These are phyloP conservation scores for Ctena decussata DNA, from an alignment of 2,888 invertebrate species.

Conservation along the genomic window DNA sequence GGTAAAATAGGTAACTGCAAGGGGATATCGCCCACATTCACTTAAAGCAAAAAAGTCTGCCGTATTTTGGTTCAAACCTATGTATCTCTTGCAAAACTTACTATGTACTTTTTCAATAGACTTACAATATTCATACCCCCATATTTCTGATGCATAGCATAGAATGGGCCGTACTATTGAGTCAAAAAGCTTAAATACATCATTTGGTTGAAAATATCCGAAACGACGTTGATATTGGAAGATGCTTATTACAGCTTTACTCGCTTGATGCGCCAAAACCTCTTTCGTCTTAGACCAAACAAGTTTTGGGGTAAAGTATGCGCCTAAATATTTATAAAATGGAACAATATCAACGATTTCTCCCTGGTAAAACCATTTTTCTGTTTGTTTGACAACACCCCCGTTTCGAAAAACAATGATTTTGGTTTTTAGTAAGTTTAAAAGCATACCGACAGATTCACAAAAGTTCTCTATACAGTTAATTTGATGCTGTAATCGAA, in stretches of 20 bases:
- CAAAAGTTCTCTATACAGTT: conserved; percentile 12
- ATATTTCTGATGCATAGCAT: not conserved
- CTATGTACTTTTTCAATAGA: conserved; percentile 16
- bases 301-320: conserved; percentile 7
- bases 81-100: conserved; percentile 30
- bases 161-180: conserved; percentile 3
- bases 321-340: conserved; percentile 21
- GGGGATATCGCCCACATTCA: conserved; percentile 11
- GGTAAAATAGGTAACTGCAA: not conserved
- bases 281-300: not conserved
- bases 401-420: conserved; percentile 18
- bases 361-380: conserved; percentile 9
- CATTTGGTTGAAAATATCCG: not conserved
- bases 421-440: conserved; percentile 24
- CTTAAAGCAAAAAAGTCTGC: too few relatives aligned
- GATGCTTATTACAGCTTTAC: not conserved
- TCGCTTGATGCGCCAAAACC: conserved; percentile 8
- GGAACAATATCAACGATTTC: too few relatives aligned
- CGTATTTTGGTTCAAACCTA: conserved; percentile 21
- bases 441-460: conserved; percentile 17
- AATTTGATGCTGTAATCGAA: conserved; percentile 20
- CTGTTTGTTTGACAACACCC: not conserved
- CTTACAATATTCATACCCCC: not conserved
- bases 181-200: conserved; percentile 13
- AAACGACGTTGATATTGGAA: not conserved